A percentile compares a stretch with the other conserved stretches of the same genome.
phyloP scores from a whole-genome alignment of 1,140 invertebrate species.

The Portunus trituberculatus region DNA sequence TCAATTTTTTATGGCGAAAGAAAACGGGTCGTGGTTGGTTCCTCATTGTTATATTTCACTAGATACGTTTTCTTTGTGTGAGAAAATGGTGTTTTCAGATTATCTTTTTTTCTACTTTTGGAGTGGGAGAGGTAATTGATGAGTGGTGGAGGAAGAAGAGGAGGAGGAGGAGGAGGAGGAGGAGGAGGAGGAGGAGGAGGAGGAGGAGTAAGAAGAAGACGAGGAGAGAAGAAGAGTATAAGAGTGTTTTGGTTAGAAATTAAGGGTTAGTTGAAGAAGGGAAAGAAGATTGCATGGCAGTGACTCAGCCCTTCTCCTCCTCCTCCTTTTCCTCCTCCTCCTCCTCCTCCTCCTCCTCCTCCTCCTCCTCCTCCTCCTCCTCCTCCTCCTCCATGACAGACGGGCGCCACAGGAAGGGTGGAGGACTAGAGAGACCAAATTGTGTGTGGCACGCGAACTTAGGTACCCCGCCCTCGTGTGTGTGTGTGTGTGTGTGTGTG shows the following conservation, averaged over 20 bases:
- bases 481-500: not conserved
- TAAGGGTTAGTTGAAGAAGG: not conserved
- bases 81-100: not conserved
- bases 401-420: not conserved
- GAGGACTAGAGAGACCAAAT: not conserved
- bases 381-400: conserved; percentile 3
- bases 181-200: not conserved
- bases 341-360: not conserved
- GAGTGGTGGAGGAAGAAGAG: not conserved
- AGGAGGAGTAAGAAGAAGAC: not conserved
- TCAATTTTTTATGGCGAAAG: not conserved
- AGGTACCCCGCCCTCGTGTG: conserved; percentile 5
- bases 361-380: no score
- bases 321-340: not conserved
- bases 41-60: not conserved
- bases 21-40: not conserved
- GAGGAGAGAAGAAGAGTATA: not conserved
- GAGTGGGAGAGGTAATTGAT: not conserved
- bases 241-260: not conserved
- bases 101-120: not conserved
- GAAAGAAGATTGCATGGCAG: conserved; percentile 12
- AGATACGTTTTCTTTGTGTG: not conserved
- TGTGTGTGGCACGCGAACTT: not conserved
- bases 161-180: not conserved
- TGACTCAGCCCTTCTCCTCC: not conserved